Percentiles rank a stretch among this genome's conserved stretches.
Evolutionary conservation across 2,888 invertebrate genomes (phyloP).

Genomic region (Aricia artaxerxes): DNA sequence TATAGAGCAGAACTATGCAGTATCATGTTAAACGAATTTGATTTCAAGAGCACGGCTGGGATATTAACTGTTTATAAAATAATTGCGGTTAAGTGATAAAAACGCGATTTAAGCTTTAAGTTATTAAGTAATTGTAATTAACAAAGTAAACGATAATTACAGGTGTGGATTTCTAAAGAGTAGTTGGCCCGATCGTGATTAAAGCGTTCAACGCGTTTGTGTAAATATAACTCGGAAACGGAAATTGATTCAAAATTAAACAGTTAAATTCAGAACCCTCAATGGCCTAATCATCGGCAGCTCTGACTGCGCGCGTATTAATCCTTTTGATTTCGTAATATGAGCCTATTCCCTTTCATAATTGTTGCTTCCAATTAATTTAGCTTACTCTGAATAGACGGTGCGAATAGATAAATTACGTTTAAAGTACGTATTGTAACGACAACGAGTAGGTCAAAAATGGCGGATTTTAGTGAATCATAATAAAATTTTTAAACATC

Average conservation of each 20-base stretch:
- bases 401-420: slow-evolving; percentile 6
- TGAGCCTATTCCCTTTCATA: slow-evolving; percentile 12
- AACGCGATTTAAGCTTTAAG: not conserved
- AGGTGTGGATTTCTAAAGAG: slow-evolving; percentile 13
- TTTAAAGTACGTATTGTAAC: not conserved
- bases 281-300: slow-evolving; percentile 31
- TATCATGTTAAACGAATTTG: too few relatives aligned
- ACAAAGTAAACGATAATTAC: slow-evolving; percentile 1
- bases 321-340: slow-evolving; percentile 30
- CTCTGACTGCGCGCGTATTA: slow-evolving; percentile 28
- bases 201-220: slow-evolving; percentile 28
- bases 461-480: not conserved
- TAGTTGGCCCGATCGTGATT: not conserved
- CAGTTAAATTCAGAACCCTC: slow-evolving; percentile 25
- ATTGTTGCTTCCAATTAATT: slow-evolving; percentile 20
- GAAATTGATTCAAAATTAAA: slow-evolving; percentile 31
- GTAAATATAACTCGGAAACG: slow-evolving; percentile 27
- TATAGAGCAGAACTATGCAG: not conserved
- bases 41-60: too few relatives aligned
- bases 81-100: too few relatives aligned
- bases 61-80: too few relatives aligned
- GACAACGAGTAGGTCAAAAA: not conserved
- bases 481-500: too few relatives aligned
- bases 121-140: not conserved
- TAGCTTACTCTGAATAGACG: not conserved